Evolutionary conservation across 2,888 invertebrate species (phyloP).

Genomic region (Timema cristinae): DNA sequence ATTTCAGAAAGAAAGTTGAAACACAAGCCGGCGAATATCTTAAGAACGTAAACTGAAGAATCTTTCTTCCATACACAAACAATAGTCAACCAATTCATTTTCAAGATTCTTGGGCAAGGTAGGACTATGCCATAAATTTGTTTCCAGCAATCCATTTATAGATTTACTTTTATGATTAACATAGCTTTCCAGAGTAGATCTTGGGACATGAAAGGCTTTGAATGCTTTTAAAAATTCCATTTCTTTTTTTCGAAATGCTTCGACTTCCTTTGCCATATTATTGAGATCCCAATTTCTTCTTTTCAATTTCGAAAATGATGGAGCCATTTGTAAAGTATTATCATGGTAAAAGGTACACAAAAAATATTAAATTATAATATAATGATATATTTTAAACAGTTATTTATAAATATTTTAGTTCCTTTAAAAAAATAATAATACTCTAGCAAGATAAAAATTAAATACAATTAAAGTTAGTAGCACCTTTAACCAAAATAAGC

Average conservation of each 20-base stretch:
- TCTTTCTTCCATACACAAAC: background rate
- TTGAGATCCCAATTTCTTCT: too few relatives aligned
- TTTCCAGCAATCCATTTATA: background rate
- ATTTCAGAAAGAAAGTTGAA: background rate
- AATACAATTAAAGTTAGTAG: too few relatives aligned
- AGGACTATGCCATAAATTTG: background rate
- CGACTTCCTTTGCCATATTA: too few relatives aligned
- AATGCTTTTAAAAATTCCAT: slow-evolving; percentile 9
- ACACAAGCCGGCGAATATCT: background rate
- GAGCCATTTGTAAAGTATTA: too few relatives aligned
- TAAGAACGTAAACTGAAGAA: background rate
- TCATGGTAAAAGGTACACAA: too few relatives aligned
- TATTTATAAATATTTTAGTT: too few relatives aligned
- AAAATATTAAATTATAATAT: too few relatives aligned
- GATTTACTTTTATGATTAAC: background rate
- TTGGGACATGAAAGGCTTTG: background rate
- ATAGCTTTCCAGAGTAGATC: background rate
- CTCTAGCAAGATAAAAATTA: too few relatives aligned
- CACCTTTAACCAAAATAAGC: too few relatives aligned
- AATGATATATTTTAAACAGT: too few relatives aligned
- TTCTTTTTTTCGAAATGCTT: slow-evolving; percentile 4
- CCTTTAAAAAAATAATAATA: too few relatives aligned
- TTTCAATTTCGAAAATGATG: too few relatives aligned
- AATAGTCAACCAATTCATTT: background rate
- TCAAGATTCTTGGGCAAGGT: background rate